Base-by-base conservation (phyloP, 2,113 vertebrate species). In the human (Homo sapiens) region DNA sequence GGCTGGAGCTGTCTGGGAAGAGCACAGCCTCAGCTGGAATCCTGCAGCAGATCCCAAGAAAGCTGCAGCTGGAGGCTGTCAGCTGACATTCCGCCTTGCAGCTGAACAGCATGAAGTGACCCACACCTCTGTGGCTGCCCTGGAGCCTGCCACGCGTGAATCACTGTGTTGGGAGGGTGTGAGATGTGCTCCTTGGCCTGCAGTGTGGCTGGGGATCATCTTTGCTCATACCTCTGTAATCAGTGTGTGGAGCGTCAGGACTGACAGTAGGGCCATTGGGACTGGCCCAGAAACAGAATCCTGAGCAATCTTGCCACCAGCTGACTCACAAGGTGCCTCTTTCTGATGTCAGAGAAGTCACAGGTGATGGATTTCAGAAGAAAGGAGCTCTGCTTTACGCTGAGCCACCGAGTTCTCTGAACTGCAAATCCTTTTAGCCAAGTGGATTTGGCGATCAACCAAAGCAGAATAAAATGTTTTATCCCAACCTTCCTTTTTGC, bases 91-190 rank as follows among this genome's bases (percentile, higher is more conserved):
- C 22, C 7, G 13, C 38, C 75, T 70, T 13, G 20, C n/a, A 3
- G 12, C 16, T 11, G 40, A 9, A 17, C 1, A 11, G 32, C 59
- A 4, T 0, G 48, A 50, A 59, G 20, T 17, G 78, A 4, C 1
- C 0, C 27, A 5, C 4, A 2, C 55, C n/a, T 57, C 27, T 2
- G 0, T 0, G n/a, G 91, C 13, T 1, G 55, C 25, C 32, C 1
- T 0, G 32, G 81, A 48, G n/a, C 50, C 45, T 10, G 0, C 45
- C 3, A 0, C 0, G 7, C 35, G 25, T 4, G 64, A 45, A 3
- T 5, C 2, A 18, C 43, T 5, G 1, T 6, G 40, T 72, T 16
- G 27, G 66, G 92, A 73, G 45, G 45, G 17, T 9, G 4, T 27
- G 85, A 76, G 52, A 0, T 30, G 9, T 55, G 88, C n/a, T 59